phyloP scores from a whole-genome alignment of 2,797 vertebrate genomes.

The Monodelphis domestica region DNA sequence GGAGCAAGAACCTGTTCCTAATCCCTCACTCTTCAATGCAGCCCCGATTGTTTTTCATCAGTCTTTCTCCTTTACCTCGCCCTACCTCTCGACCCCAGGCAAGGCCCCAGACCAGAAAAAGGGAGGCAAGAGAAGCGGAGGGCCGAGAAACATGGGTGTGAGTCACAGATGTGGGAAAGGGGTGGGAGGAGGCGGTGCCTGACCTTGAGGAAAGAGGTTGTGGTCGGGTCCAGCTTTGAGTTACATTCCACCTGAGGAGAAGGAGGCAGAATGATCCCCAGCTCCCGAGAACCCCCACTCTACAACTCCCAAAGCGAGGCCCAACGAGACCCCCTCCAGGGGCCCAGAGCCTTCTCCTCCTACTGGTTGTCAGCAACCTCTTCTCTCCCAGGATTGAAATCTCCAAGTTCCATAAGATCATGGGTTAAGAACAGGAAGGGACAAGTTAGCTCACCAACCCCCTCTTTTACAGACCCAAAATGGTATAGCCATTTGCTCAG shows the following conservation, averaged over 20 bases:
- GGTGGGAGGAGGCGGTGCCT: slow-evolving; percentile 1
- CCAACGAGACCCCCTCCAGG: neutral
- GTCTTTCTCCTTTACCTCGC: slow-evolving; percentile 6
- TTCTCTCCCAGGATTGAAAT: slow-evolving; percentile 31
- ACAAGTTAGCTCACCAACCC: neutral
- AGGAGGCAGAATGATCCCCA: slow-evolving; percentile 65
- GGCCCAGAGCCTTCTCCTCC: neutral
- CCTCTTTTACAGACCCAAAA: neutral
- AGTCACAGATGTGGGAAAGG: neutral
- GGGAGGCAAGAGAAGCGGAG: slow-evolving; percentile 27
- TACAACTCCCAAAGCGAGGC: neutral
- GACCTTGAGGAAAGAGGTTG: slow-evolving; percentile 95
- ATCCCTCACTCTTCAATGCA: neutral
- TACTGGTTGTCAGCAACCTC: slow-evolving; percentile 13
- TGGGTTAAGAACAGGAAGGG: neutral
- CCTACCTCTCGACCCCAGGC: neutral
- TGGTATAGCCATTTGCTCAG: neutral
- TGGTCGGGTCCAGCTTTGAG: slow-evolving; percentile 94
- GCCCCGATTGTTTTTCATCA: neutral
- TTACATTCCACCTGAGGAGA: slow-evolving; percentile 93
- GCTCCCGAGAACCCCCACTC: neutral
- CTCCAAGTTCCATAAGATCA: slow-evolving; percentile 17
- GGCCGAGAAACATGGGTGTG: neutral
- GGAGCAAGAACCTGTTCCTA: neutral
- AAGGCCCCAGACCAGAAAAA: slow-evolving; percentile 27